Evolutionary conservation across 2,113 vertebrate species (phyloP).

Genomic region (Nannobrachium achirus): DNA sequence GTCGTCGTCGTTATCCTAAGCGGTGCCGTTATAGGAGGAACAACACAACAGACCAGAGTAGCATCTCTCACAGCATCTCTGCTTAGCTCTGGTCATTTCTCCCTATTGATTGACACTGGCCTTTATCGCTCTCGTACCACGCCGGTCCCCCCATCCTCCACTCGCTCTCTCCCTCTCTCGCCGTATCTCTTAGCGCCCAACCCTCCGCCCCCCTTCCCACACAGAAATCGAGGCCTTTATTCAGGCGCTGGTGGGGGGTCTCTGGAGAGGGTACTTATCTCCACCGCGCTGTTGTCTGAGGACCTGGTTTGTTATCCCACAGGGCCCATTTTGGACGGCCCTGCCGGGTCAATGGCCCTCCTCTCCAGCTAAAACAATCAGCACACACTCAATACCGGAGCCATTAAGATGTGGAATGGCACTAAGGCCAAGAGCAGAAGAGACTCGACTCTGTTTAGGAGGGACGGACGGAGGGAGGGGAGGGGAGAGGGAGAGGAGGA

Average conservation of each 20-base stretch:
- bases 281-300: constrained; percentile 36
- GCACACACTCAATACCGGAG: constrained; percentile 61
- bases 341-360: constrained; percentile 58
- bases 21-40: constrained; percentile 13
- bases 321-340: constrained; percentile 54
- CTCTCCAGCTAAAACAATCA: constrained; percentile 72
- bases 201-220: neutral
- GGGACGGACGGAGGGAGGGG: constrained; percentile 21
- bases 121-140: constrained; percentile 25
- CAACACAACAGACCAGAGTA: neutral
- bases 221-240: constrained; percentile 24
- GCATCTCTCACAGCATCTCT: neutral
- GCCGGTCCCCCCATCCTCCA: neutral
- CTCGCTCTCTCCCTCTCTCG: constrained; percentile 4
- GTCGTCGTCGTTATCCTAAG: constrained; percentile 1
- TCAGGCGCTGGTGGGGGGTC: constrained; percentile 3
- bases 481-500: neutral
- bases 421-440: constrained; percentile 49
- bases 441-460: constrained; percentile 51
- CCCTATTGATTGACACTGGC: constrained; percentile 30
- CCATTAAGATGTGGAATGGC: constrained; percentile 71
- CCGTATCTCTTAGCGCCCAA: constrained; percentile 11
- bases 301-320: constrained; percentile 60
- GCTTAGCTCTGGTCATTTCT: constrained; percentile 29
- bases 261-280: constrained; percentile 52